phyloP scores from a whole-genome alignment of 2,888 invertebrate species.

The Lochmaea crataegi region DNA sequence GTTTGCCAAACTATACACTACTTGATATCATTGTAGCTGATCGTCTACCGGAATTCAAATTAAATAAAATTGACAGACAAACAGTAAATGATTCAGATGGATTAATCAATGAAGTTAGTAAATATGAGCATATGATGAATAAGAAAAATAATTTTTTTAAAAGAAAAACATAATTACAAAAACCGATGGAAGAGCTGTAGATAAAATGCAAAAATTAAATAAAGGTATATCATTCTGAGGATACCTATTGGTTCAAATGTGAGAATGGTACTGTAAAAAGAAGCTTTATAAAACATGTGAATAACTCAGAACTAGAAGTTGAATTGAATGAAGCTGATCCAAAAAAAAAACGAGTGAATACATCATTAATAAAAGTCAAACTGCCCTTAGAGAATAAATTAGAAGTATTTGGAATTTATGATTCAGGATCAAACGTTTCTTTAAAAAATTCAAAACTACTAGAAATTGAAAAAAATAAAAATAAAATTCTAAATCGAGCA shows the following conservation, averaged over 20 bases:
- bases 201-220: too few species aligned
- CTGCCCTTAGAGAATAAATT: slow-evolving; percentile 36
- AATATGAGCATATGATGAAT: too few species aligned
- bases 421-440: slow-evolving; percentile 44
- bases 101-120: too few species aligned
- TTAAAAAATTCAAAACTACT: slow-evolving; percentile 44
- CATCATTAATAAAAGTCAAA: slow-evolving; percentile 44
- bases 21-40: too few species aligned
- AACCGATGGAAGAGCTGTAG: too few species aligned
- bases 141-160: too few species aligned
- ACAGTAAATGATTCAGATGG: too few species aligned
- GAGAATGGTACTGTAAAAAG: not conserved
- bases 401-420: slow-evolving; percentile 40
- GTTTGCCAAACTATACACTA: too few species aligned
- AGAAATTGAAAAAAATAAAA: slow-evolving; percentile 31
- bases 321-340: not conserved
- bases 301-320: not conserved
- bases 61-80: too few species aligned
- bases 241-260: not conserved
- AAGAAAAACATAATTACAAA: too few species aligned
- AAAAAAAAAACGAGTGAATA: slow-evolving; percentile 27
- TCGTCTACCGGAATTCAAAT: too few species aligned
- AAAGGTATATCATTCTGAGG: not conserved
- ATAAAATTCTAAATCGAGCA: not conserved
- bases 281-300: not conserved